Conservation (phyloP, 1,140 invertebrate species). For the Saxidomus purpurata region DNA sequence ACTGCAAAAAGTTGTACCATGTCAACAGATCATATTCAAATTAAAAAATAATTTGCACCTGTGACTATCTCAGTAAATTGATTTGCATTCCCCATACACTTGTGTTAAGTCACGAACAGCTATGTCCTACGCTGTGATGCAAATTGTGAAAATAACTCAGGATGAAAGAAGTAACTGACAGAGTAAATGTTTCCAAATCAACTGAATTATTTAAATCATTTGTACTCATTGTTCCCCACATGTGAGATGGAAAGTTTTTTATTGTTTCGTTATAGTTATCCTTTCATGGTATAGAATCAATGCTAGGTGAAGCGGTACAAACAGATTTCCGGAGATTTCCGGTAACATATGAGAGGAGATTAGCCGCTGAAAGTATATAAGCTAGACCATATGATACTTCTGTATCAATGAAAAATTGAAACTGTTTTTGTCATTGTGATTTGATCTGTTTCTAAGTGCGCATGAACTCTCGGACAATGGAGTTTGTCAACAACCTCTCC, state of each 20-base stretch:
- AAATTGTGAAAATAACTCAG: too few relatives aligned
- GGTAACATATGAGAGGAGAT: background rate
- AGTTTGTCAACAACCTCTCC: too few relatives aligned
- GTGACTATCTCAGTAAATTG: too few relatives aligned
- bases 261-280: background rate
- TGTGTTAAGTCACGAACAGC: too few relatives aligned
- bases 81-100: too few relatives aligned
- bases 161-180: background rate
- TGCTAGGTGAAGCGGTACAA: background rate
- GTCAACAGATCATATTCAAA: too few relatives aligned
- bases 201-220: background rate
- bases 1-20: too few relatives aligned
- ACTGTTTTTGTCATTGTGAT: background rate
- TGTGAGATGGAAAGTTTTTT: background rate
- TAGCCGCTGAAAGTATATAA: background rate
- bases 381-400: background rate
- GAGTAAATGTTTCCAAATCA: background rate
- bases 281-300: conserved; percentile 7
- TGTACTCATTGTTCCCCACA: background rate
- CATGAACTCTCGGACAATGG: background rate
- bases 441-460: background rate
- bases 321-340: background rate
- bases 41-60: too few relatives aligned
- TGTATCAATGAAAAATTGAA: background rate
- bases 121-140: too few relatives aligned